Evolutionary conservation across 1,140 invertebrate species (phyloP).

Genomic region (Drosophila littoralis): DNA sequence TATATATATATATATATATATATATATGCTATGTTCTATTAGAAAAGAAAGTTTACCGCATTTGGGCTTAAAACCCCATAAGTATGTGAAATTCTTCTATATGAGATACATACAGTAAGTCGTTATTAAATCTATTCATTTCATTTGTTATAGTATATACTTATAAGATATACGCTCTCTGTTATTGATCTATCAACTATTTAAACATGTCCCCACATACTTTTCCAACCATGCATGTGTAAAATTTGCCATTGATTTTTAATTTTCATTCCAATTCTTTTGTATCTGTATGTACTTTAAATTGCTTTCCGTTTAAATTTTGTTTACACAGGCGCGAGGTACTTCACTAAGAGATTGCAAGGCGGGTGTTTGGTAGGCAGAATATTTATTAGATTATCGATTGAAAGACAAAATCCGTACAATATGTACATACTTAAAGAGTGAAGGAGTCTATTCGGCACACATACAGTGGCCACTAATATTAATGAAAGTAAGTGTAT

Average conservation of each 20-base stretch:
- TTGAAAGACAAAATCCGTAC: constrained; percentile 11
- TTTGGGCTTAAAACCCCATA: constrained; percentile 15
- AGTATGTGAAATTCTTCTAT: constrained; percentile 20
- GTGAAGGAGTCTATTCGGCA: background rate
- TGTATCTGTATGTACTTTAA: constrained; percentile 34
- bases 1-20: no score
- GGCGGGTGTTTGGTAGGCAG: constrained; percentile 15
- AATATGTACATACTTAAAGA: constrained; percentile 7
- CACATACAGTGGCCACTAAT: constrained; percentile 11
- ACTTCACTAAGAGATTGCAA: constrained; percentile 37
- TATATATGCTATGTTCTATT: constrained; percentile 3
- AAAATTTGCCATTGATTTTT: constrained; percentile 11
- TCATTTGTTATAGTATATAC: constrained; percentile 1
- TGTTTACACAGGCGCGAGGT: constrained; percentile 30
- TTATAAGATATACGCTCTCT: constrained; percentile 3
- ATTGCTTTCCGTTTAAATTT: constrained; percentile 50
- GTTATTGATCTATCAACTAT: constrained; percentile 13
- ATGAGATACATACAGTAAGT: constrained; percentile 18
- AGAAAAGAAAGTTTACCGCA: constrained; percentile 26
- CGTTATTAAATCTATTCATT: constrained; percentile 19
- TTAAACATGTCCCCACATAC: constrained; percentile 22
- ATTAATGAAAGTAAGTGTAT: constrained; percentile 15
- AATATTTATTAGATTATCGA: constrained; percentile 5
- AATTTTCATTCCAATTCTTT: constrained; percentile 2
- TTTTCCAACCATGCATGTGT: constrained; percentile 1